Conservation (phyloP, 2,888 invertebrate genomes). For the Rutpela maculata region DNA sequence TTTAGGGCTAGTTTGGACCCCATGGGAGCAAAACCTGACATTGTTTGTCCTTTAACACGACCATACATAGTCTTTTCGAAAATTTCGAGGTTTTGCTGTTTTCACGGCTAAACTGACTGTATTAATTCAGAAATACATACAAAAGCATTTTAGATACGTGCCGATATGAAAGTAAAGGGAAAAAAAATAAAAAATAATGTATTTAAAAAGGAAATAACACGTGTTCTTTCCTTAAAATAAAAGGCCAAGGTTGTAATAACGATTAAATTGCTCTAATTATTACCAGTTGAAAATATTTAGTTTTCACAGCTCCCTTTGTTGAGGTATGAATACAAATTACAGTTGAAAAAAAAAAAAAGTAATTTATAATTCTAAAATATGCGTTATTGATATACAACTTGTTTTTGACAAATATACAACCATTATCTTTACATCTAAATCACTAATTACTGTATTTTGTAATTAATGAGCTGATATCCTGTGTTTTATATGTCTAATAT, state of each 20-base stretch:
- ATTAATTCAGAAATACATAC: too few relatives aligned
- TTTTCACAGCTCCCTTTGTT: background rate
- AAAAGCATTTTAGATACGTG: too few relatives aligned
- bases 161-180: too few relatives aligned
- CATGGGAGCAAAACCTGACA: too few relatives aligned
- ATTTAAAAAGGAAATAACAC: too few relatives aligned
- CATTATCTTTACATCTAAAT: slow-evolving; percentile 5
- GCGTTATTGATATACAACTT: slow-evolving; percentile 2
- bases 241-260: background rate
- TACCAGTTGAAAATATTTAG: background rate
- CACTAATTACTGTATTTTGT: slow-evolving; percentile 7
- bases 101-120: too few relatives aligned
- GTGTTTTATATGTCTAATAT: background rate
- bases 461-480: background rate
- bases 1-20: too few relatives aligned
- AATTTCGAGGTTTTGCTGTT: too few relatives aligned
- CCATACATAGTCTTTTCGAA: too few relatives aligned
- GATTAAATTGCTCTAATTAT: background rate
- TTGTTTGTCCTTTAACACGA: too few relatives aligned
- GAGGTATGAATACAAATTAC: background rate
- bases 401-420: background rate
- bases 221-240: too few relatives aligned
- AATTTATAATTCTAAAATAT: slow-evolving; percentile 1
- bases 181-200: too few relatives aligned
- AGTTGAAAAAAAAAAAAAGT: background rate